Evolutionary conservation across 2,888 invertebrate genomes (phyloP), one percentile per base, ranked within the genome.

Genomic region (Odontomyia ornata): DNA sequence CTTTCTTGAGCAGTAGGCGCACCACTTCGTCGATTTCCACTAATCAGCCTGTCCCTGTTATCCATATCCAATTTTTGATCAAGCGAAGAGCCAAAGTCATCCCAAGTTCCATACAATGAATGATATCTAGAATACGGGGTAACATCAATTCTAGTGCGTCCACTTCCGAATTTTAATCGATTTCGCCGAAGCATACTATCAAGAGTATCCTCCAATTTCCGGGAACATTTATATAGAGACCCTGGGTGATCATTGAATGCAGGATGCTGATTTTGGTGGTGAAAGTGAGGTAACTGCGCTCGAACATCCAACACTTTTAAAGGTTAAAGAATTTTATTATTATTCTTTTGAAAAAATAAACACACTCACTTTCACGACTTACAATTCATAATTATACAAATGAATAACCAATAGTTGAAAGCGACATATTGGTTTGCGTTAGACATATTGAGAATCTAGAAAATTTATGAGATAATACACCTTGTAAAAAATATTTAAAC

Each of bases 161-260:
- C 56, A n/a, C 21, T 56, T 1, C 84, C 81, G n/a, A 81, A 80
- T 77, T 84, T 84, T 1, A 81, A 80, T 60, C 83, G 84, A 73
- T 84, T 85, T 25, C 86, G 85, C 0, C 84, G 83, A 5, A 86
- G 89, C 83, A 92, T 88, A 81, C 91, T 90, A 80, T 92, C 92
- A 67, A 93, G 83, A 0, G 93, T 92, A 11, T 88, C 89, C 83
- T 93, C 92, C 77, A 93, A 85, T 21, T 91, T 89, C 21, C 90
- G 88, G 0, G 91, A 91, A 81, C 93, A 93, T 79, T 90, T 88
- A 75, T 89, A 89, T 2, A 89, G 88, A 69, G 56, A 25, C 15
- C 27, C 21, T 15, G 62, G n/a, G 27, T 23, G 21, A 21, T 23
- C n/a, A 27, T 73, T 36, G 36, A 15, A 36, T 9, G 36, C n/a